phyloP scores from a whole-genome alignment of 2,888 invertebrate genomes.

The Oligia fasciuncula region DNA sequence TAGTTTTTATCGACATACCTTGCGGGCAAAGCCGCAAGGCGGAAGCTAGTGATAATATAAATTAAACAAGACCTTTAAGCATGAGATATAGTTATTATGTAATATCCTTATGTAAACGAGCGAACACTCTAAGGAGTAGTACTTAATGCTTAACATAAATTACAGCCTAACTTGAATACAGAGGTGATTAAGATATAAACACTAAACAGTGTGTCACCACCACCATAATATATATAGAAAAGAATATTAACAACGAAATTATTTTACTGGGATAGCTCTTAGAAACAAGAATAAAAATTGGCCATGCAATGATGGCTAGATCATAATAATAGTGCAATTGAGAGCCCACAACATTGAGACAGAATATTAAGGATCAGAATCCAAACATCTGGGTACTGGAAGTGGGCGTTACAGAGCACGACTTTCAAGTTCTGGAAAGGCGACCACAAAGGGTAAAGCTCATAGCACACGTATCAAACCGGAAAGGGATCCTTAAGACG shows the following conservation, averaged over 20 bases:
- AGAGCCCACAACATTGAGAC: neutral
- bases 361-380: neutral
- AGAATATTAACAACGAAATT: neutral
- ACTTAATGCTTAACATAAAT: conserved; percentile 30
- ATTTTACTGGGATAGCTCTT: neutral
- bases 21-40: too few relatives aligned
- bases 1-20: too few relatives aligned
- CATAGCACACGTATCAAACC: too few relatives aligned
- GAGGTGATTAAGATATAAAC: conserved; percentile 1
- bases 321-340: neutral
- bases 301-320: neutral
- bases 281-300: neutral
- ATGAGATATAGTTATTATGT: conserved; percentile 1
- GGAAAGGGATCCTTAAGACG: too few relatives aligned
- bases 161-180: conserved; percentile 20
- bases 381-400: neutral
- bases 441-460: neutral
- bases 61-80: conserved; percentile 17
- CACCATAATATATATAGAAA: too few relatives aligned
- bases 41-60: neutral
- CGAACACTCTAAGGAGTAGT: conserved; percentile 9
- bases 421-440: neutral
- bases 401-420: neutral
- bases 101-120: conserved; percentile 21
- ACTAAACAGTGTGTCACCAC: neutral